Base-by-base conservation (phyloP, 1,140 invertebrate genomes). In the Mycetomoellerius zeteki region DNA sequence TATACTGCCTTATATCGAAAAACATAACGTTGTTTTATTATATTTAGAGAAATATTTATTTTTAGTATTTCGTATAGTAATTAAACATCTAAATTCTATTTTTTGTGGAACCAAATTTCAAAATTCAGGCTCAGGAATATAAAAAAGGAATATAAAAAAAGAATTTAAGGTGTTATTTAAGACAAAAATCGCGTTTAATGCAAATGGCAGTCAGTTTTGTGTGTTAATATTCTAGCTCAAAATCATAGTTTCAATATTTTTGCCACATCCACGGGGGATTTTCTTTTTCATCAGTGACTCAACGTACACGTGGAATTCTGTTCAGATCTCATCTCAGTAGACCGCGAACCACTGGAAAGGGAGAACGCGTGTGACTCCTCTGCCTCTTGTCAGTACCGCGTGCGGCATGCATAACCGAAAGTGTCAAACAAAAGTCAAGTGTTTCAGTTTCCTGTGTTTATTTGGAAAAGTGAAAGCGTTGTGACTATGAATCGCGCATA, bases 251-350 rank as follows among this genome's bases (percentile, higher is more conserved):
- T 80, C 14, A 27, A 24, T 27, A 4, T 47, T 50, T 50, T 69
- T 24, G 1, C 21, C 8, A 14, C 24, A n/a, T 33, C 27, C 6
- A 14, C 47, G 30, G 3, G 16, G 21, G 21, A 24, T 60, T 43
- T 58, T 81, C 60, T 76, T 72, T 89, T 80, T 54, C 52, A 24
- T 10, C 69, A 19, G 19, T 89, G 88, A 89, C 37, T 89, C 88
- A 89, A 33, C 71, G 33, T 58, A 21, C 87, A 89, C 76, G 67
- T 76, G 76, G 88, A 72, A 89, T 43, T 88, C 71, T 86, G 47
- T 89, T 77, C 88, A 54, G 27, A 60, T 75, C 62, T 86, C 62
- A 69, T 89, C 84, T 89, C 88, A 89, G 88, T 89, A 86, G 62
- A 58, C 60, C 85, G 84, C 64, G 84, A 60, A 82, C 76, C 88